Base-by-base conservation (phyloP, 2,797 vertebrate genomes). In the Arrhamphus sclerolepis region DNA sequence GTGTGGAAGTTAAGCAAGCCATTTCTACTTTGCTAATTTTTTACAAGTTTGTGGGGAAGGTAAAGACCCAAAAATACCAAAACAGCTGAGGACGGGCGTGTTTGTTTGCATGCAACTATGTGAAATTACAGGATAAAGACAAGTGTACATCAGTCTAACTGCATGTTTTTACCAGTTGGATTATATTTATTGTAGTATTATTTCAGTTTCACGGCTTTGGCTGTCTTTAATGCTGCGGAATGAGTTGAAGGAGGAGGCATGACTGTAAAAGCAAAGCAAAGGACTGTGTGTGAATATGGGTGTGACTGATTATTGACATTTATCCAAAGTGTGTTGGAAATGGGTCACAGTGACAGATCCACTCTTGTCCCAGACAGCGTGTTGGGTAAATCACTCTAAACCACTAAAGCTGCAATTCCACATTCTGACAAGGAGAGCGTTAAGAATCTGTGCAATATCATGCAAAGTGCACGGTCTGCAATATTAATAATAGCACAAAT, bases 401-500 rank as follows among this genome's bases (percentile, higher is more conserved):
- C n/a, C n/a, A n/a, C 18, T 42, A 7, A 42, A 26, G 66, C 60
- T 77, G 58, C 70, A 57, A 76, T 72, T 83, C 67, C 68, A 75
- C 72, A 50, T 41, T 77, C 66, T 54, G 69, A 79, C 29, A 38
- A 64, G 53, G 53, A 82, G 62, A 58, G 54, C 57, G 77, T 83
- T 76, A 72, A 81, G 60, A 69, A 75, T 74, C 41, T 18, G 70
- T 8, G 61, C 54, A 10, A 71, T 67, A 21, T 72, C 78, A 56
- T 24, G 10, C 77, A 78, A 78, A 78, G 72, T 83, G 82, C 82
- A 67, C 46, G 16, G 66, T 86, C 74, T 87, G 80, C 80, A 86
- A 82, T 77, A 86, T 88, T 89, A 90, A 89, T 87, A 86, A 90
- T 89, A 89, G 87, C 74, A 46, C 70, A 70, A 82, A 80, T 89